Evolutionary conservation across 2,113 vertebrate species (phyloP).

Genomic region (Corythaixoides concolor): DNA sequence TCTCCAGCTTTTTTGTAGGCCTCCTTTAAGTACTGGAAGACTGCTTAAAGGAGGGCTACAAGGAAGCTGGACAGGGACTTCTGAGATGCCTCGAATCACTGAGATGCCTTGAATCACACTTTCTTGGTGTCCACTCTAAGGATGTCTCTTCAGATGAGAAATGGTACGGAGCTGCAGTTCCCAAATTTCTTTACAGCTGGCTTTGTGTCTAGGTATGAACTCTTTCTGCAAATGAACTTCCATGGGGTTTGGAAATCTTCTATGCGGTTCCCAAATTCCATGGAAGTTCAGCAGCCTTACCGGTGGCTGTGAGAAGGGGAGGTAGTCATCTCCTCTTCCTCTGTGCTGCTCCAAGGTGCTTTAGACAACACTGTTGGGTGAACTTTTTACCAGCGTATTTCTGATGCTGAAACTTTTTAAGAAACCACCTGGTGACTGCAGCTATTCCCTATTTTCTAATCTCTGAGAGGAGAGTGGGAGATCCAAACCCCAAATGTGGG

Average conservation of each 20-base stretch:
- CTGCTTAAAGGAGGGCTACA: too few species aligned
- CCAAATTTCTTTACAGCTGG: not conserved
- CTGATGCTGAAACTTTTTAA: not conserved
- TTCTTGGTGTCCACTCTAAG: not conserved
- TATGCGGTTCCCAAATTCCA: not conserved
- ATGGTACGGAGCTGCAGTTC: fast-evolving
- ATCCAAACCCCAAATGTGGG: not conserved
- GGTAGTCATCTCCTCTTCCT: not conserved
- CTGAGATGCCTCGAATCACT: not conserved
- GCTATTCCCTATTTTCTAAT: not conserved
- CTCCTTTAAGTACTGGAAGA: too few species aligned
- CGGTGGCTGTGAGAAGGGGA: not conserved
- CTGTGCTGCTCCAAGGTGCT: not conserved
- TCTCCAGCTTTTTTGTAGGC: too few species aligned
- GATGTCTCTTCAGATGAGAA: not conserved
- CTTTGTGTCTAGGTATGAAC: not conserved
- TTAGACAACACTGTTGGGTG: not conserved
- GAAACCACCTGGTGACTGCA: not conserved
- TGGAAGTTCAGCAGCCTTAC: not conserved
- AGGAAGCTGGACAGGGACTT: too few species aligned
- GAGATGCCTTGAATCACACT: not conserved
- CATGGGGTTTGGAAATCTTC: not conserved
- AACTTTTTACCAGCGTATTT: not conserved
- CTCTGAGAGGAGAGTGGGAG: not conserved
- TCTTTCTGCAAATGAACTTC: not conserved